Conservation (phyloP, 1,140 invertebrate genomes). For the Sminthurinus signatus region DNA sequence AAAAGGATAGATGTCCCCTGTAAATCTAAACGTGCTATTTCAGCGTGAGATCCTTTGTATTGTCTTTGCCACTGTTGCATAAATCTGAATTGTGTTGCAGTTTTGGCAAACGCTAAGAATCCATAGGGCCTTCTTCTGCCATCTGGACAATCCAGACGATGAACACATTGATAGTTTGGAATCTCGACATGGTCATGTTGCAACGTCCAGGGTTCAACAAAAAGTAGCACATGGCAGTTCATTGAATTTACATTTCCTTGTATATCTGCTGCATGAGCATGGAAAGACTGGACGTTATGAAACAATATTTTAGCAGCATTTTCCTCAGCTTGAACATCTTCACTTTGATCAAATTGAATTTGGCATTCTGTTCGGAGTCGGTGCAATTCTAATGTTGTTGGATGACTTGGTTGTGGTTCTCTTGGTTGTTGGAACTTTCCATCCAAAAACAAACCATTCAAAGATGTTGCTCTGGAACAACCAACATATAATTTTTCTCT, state of each 20-base stretch:
- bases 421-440: slow-evolving; percentile 9
- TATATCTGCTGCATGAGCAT: background rate
- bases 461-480: slow-evolving; percentile 9
- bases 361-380: background rate
- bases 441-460: slow-evolving; percentile 16
- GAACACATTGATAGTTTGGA: background rate
- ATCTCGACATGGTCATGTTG: background rate
- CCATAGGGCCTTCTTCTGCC: background rate
- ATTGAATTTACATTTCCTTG: background rate
- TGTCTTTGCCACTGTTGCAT: background rate
- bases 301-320: background rate
- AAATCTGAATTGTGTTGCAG: background rate
- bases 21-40: background rate
- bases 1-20: background rate
- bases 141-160: background rate
- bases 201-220: slow-evolving; percentile 10
- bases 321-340: background rate
- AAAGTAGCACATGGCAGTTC: background rate
- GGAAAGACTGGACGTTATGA: slow-evolving; percentile 15
- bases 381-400: background rate
- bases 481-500: slow-evolving; percentile 14
- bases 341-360: background rate
- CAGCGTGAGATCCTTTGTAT: background rate
- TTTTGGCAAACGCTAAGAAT: background rate
- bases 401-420: background rate